A percentile compares a stretch with the other conserved stretches of the same genome.
These are phyloP conservation scores for Torymus aiolomorphi DNA, from an alignment of 2,888 invertebrate species.

Conservation along the genomic window DNA sequence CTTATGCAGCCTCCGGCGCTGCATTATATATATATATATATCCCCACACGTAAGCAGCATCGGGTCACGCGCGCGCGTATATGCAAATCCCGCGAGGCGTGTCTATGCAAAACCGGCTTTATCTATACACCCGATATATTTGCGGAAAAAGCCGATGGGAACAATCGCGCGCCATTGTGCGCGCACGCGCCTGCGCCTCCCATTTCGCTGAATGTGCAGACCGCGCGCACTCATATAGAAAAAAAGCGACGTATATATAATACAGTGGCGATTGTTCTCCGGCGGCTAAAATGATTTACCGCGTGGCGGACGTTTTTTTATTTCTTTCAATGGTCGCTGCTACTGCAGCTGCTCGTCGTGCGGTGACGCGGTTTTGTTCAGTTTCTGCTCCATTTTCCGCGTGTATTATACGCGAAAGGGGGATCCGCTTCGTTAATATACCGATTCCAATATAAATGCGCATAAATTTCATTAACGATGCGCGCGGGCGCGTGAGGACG, in stretches of 20 bases:
- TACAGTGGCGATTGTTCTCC: no score
- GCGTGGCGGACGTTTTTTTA: not conserved
- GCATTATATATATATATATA: not conserved
- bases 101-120: constrained; percentile 39
- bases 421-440: constrained; percentile 18
- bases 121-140: constrained; percentile 13
- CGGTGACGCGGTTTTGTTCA: not conserved
- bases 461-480: constrained; percentile 43
- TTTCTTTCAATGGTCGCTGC: not conserved
- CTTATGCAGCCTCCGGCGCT: no score
- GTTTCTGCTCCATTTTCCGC: constrained; percentile 26
- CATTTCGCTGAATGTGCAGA: no score
- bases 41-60: not conserved
- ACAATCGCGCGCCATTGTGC: not conserved
- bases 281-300: no score
- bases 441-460: constrained; percentile 53
- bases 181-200: no score
- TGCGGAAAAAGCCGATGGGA: constrained; percentile 19
- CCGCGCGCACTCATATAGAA: no score
- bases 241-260: no score
- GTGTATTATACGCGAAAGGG: not conserved
- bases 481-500: not conserved
- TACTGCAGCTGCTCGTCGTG: no score
- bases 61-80: not conserved
- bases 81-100: constrained; percentile 29